Evolutionary conservation across 2,113 vertebrate genomes (phyloP), one percentile per base, ranked within the genome.

Genomic region (Amia ocellicauda): DNA sequence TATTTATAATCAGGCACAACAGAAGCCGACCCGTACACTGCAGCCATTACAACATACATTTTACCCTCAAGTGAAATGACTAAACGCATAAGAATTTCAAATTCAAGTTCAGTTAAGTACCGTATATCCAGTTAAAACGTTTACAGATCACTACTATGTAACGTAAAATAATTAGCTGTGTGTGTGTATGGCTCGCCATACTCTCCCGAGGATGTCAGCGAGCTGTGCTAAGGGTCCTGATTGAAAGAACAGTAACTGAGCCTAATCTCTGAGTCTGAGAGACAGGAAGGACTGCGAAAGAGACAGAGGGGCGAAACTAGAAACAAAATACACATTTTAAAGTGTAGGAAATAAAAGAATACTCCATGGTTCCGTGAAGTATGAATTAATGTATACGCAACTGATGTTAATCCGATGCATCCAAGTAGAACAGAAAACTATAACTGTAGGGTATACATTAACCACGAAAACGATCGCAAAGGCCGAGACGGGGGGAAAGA

Each of bases 1-100:
- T 3, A 28, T 62, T 62, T 62, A 19, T 52, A 62, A 62, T 62
- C 60, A 52, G 60, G 60, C 60, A 52, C n/a, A 27, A 40, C 13
- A 14, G 49, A 27, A 28, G 49, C n/a, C 60, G 52, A 36, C 45
- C 60, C 26, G 14, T 17, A 0, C 20, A 14, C 17, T 47, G 17
- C 43, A 47, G 43, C 43, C 43, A 47, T 47, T 47, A 14, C 43
- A 17, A n/a, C 43, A 47, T n/a, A 7, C 40, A 41, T 41, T 41
- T 41, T 14, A 3, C 43, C 43, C 31, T 2, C 5, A 2, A 47
- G 43, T 47, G 43, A 47, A 47, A 47, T 47, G 17, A 47, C 14
- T 47, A n/a, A 47, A 47, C 43, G 16, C 9, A 14, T 16, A 14
- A 8, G 9, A 13, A n/a, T 47, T 14, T 47, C 43, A 47, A 4